Conservation (phyloP, 2,797 vertebrate species). For the Corythornis leucogaster region DNA sequence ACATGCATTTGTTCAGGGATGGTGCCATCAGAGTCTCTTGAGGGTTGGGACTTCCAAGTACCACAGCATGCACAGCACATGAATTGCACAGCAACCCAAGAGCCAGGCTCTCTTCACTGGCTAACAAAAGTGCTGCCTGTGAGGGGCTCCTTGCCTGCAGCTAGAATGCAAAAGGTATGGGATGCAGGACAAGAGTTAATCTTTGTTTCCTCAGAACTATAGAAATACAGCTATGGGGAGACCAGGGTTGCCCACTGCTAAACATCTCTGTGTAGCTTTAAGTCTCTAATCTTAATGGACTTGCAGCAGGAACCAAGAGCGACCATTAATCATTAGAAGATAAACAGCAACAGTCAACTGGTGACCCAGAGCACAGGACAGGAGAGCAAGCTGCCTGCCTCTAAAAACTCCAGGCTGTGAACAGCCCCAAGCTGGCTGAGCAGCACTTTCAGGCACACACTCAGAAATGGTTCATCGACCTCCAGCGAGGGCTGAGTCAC, state of each 20-base stretch:
- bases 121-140: neutral
- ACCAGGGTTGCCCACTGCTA: constrained; percentile 15
- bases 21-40: neutral
- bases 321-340: constrained; percentile 67
- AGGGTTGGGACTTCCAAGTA: neutral
- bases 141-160: neutral
- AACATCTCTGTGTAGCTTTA: constrained; percentile 31
- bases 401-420: constrained; percentile 1
- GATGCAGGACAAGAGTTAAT: neutral
- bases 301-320: constrained; percentile 60
- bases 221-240: neutral
- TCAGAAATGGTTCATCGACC: neutral
- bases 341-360: constrained; percentile 63
- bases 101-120: neutral
- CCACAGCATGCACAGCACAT: neutral
- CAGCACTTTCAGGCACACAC: neutral
- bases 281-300: constrained; percentile 69
- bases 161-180: neutral
- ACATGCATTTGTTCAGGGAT: neutral
- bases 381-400: constrained; percentile 14
- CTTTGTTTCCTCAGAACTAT: neutral
- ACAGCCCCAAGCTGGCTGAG: neutral
- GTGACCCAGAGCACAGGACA: constrained; percentile 23
- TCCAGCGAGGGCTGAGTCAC: constrained; percentile 47
- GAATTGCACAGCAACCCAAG: fast-evolving